Conservation (phyloP, 2,113 vertebrate species). For the Indri indri region DNA sequence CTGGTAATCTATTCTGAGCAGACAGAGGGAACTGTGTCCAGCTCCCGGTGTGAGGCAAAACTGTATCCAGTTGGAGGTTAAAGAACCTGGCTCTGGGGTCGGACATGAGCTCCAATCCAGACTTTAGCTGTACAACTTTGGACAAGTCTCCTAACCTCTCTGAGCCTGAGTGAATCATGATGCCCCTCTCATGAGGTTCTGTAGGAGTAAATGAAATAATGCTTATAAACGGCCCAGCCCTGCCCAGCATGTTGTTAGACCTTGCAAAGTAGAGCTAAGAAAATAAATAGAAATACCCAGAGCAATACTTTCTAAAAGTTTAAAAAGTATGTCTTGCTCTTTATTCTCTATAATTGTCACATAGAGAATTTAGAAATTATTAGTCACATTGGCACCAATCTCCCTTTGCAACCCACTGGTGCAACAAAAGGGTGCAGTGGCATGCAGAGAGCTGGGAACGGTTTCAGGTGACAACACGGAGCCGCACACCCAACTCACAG, state of each 20-base stretch:
- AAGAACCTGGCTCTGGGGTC: background rate
- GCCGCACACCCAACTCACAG: rapidly evolving
- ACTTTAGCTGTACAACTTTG: background rate
- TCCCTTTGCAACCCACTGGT: background rate
- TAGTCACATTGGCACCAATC: background rate
- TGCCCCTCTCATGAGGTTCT: rapidly evolving
- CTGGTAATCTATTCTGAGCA: background rate
- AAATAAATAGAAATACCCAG: background rate
- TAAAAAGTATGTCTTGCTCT: background rate
- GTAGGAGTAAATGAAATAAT: background rate
- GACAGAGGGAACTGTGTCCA: background rate
- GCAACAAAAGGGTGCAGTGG: background rate
- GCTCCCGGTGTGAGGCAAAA: background rate
- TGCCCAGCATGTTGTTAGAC: background rate
- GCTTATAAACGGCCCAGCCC: too few relatives aligned
- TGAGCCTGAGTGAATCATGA: background rate
- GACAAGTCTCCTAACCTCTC: background rate
- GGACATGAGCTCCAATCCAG: background rate
- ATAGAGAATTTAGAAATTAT: background rate
- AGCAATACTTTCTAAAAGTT: background rate
- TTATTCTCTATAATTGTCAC: background rate
- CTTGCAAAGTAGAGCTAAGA: background rate
- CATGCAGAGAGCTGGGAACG: too few relatives aligned
- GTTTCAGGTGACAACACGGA: background rate
- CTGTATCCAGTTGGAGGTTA: background rate